These are phyloP conservation scores for Drymonia ruficornis DNA, from an alignment of 2,888 invertebrate genomes.

Conservation along the genomic window DNA sequence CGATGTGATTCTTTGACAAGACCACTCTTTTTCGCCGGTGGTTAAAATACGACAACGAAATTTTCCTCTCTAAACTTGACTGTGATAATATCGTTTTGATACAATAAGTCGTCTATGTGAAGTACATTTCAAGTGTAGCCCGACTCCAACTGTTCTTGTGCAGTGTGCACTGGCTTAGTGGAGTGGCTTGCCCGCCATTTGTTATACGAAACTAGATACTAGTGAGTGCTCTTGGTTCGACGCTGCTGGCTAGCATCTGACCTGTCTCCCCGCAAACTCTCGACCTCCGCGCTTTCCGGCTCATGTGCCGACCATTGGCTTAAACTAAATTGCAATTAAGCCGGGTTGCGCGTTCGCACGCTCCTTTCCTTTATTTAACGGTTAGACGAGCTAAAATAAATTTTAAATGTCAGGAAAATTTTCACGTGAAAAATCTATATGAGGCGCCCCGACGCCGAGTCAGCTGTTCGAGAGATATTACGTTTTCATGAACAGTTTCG, in stretches of 20 bases:
- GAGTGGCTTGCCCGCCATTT: conserved; percentile 48
- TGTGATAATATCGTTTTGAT: not conserved
- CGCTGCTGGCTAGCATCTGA: conserved; percentile 46
- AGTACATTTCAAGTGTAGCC: conserved; percentile 23
- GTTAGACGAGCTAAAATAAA: conserved; percentile 15
- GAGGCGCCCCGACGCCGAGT: conserved; percentile 38
- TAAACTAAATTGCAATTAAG: conserved; percentile 76
- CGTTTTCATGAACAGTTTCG: conserved; percentile 49
- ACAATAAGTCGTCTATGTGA: conserved; percentile 17
- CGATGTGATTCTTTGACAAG: no score
- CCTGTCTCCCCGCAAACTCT: conserved; percentile 54
- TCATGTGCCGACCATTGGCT: conserved; percentile 70
- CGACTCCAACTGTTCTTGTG: conserved; percentile 32
- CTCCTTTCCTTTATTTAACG: conserved; percentile 27
- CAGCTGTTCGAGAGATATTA: conserved; percentile 54
- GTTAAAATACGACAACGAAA: no score
- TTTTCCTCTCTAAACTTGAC: no score
- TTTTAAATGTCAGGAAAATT: conserved; percentile 10
- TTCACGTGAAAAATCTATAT: conserved; percentile 39
- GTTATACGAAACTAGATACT: conserved; percentile 60
- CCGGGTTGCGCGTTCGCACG: conserved; percentile 53
- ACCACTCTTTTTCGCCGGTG: no score
- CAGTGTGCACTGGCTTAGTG: conserved; percentile 34
- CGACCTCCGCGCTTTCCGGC: conserved; percentile 60
- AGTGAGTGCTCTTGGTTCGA: conserved; percentile 52